Evolutionary conservation across 2,113 vertebrate species (phyloP).

Genomic region (Tupaia chinensis): DNA sequence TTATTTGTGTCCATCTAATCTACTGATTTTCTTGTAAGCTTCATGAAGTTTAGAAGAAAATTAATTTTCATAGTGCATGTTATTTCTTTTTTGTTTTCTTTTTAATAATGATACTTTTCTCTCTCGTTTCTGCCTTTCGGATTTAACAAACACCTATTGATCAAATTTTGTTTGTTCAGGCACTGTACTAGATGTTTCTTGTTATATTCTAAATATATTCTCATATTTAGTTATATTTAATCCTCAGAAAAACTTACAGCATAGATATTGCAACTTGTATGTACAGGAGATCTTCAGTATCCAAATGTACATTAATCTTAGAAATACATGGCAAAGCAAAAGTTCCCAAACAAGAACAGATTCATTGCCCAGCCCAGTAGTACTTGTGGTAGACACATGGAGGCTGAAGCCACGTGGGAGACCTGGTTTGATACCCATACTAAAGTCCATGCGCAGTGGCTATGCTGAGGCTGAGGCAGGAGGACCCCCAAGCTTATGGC

Average conservation of each 20-base stretch:
- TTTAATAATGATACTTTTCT: not conserved
- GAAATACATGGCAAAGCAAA: not conserved
- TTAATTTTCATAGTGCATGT: not conserved
- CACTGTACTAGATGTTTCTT: not conserved
- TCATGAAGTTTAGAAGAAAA: not conserved
- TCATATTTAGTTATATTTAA: not conserved
- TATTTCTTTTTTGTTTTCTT: conserved; percentile 40
- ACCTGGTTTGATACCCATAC: no score
- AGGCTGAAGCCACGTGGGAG: no score
- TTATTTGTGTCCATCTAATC: not conserved
- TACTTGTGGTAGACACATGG: no score
- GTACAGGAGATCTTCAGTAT: not conserved
- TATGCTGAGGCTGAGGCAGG: no score
- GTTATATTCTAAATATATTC: not conserved
- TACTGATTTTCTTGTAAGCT: not conserved
- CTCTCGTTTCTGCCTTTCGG: not conserved
- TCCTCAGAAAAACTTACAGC: not conserved
- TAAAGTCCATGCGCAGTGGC: no score
- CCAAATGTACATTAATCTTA: not conserved
- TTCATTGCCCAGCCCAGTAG: not conserved
- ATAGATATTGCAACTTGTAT: not conserved
- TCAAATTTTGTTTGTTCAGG: not conserved
- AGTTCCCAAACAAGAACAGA: not conserved
- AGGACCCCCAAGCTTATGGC: no score
- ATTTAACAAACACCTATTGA: not conserved